Evolutionary conservation across 2,888 invertebrate genomes (phyloP).

Genomic region (Pheosia tremula): DNA sequence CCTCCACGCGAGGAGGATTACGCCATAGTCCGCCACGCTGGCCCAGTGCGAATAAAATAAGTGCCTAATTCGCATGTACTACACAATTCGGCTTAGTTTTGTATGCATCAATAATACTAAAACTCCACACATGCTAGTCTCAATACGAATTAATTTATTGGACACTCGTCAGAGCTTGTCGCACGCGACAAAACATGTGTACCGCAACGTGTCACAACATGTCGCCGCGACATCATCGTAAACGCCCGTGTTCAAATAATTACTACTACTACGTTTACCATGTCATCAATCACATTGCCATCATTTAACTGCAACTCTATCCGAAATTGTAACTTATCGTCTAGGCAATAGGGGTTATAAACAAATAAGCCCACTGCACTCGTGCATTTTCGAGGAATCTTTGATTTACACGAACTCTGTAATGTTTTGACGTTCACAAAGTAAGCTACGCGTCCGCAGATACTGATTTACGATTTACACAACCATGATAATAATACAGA

Average conservation of each 20-base stretch:
- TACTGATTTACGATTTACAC: conserved; percentile 2
- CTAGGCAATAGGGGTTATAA: not conserved
- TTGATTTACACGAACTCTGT: not conserved
- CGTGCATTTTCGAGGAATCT: conserved; percentile 4
- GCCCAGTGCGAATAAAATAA: too few relatives aligned
- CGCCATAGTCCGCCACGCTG: too few relatives aligned
- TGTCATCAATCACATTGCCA: not conserved
- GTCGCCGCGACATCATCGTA: conserved; percentile 3
- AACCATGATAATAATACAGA: not conserved
- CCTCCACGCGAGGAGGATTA: too few relatives aligned
- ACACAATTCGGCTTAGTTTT: too few relatives aligned
- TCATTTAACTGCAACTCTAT: not conserved
- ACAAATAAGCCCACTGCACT: not conserved
- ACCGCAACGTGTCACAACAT: conserved; percentile 1
- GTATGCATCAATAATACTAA: too few relatives aligned
- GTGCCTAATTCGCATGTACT: too few relatives aligned
- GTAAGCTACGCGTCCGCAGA: not conserved
- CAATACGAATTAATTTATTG: not conserved
- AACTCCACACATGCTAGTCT: not conserved
- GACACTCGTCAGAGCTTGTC: not conserved
- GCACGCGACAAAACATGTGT: conserved; percentile 7
- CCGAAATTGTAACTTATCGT: not conserved
- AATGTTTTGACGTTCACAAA: conserved; percentile 7
- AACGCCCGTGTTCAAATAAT: conserved; percentile 2
- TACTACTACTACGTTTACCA: not conserved